These are phyloP conservation scores for Galemys pyrenaicus DNA, from an alignment of 2,113 vertebrate genomes.

Conservation along the genomic window DNA sequence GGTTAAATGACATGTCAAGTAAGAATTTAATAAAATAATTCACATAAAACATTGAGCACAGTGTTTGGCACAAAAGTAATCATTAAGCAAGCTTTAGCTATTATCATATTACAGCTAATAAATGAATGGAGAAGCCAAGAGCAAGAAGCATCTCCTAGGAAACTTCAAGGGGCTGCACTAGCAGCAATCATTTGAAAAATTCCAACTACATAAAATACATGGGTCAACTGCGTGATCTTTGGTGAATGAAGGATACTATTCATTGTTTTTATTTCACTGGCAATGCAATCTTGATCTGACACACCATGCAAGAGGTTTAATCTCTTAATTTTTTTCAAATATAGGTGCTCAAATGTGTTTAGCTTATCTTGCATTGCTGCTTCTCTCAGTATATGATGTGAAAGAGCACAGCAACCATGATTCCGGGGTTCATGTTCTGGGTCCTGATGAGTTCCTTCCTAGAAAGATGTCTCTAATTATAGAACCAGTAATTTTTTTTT, in stretches of 20 bases:
- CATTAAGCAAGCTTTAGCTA: neutral
- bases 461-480: neutral
- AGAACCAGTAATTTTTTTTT: neutral
- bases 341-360: neutral
- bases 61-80: neutral
- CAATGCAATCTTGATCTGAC: neutral
- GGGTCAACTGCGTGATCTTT: neutral
- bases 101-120: neutral
- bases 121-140: neutral
- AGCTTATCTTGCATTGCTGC: neutral
- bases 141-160: neutral
- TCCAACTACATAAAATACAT: neutral
- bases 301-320: neutral
- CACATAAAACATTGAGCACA: neutral
- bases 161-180: neutral
- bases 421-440: neutral
- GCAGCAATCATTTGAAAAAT: neutral
- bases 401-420: constrained; percentile 5
- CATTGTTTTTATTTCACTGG: constrained; percentile 17
- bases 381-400: neutral
- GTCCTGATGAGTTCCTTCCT: neutral
- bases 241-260: neutral
- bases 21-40: constrained; percentile 38
- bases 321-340: constrained; percentile 40
- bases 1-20: neutral